Conservation (phyloP, 1,140 invertebrate species). For the Mycetomoellerius zeteki region DNA sequence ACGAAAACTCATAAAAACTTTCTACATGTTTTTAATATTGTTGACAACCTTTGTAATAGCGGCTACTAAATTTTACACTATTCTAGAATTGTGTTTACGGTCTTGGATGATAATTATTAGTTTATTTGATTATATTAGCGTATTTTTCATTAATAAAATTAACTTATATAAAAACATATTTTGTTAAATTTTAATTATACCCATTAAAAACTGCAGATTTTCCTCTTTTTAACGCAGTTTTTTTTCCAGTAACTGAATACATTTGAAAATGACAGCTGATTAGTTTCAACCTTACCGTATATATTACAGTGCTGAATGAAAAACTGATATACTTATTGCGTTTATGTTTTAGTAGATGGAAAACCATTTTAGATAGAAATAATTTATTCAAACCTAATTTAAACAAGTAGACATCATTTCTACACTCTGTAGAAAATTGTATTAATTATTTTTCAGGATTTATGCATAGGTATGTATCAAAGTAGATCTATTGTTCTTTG, state of each 20-base stretch:
- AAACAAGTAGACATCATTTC: background rate
- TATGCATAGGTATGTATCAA: background rate
- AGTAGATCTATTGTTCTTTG: background rate
- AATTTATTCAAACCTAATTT: background rate
- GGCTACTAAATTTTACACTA: background rate
- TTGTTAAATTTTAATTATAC: too few relatives aligned
- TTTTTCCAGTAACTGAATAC: too few relatives aligned
- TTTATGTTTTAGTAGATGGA: too few relatives aligned
- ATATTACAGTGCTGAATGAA: background rate
- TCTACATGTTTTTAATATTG: background rate
- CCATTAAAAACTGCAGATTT: too few relatives aligned
- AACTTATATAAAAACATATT: too few relatives aligned
- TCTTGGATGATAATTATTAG: too few relatives aligned
- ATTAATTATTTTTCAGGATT: background rate
- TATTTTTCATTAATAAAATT: too few relatives aligned
- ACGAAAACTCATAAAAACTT: constrained; percentile 5
- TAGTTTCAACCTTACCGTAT: too few relatives aligned
- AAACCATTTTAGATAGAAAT: background rate
- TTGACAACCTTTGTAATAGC: background rate
- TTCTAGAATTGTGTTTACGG: background rate
- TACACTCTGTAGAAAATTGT: background rate
- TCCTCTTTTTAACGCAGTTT: too few relatives aligned
- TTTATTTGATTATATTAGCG: too few relatives aligned
- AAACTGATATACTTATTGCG: background rate
- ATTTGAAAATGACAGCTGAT: too few relatives aligned